A percentile compares a stretch with the other conserved stretches of the same genome.
Evolutionary conservation across 2,113 vertebrate genomes (phyloP).

Genomic region (Varanus salvator): DNA sequence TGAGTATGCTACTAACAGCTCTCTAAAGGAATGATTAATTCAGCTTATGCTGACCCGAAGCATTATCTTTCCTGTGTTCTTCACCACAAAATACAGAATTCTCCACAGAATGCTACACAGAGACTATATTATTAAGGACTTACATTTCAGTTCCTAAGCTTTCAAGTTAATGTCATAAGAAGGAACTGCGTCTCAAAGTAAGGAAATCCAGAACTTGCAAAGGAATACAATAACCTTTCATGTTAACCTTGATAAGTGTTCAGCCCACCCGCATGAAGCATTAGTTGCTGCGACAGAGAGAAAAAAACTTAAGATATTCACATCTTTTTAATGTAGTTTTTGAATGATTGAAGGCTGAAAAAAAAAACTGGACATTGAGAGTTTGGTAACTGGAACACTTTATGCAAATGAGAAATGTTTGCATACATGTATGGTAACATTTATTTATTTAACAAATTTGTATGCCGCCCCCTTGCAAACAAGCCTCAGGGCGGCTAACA

Average conservation of each 20-base stretch:
- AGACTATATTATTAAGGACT: constrained; percentile 37
- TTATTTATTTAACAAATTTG: too few relatives aligned
- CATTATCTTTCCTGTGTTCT: constrained; percentile 11
- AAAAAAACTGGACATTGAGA: not conserved
- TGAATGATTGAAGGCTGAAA: not conserved
- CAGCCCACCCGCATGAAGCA: constrained; percentile 5
- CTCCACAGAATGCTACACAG: constrained; percentile 38
- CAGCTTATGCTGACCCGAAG: constrained; percentile 23
- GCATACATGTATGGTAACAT: not conserved
- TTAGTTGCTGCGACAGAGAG: constrained; percentile 16
- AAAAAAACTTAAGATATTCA: constrained; percentile 1
- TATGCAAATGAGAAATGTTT: not conserved
- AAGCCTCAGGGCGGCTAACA: too few relatives aligned
- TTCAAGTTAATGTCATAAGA: constrained; percentile 41
- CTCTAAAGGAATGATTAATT: constrained; percentile 54
- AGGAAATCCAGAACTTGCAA: constrained; percentile 28
- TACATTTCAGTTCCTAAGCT: constrained; percentile 36
- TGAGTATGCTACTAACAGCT: constrained; percentile 22
- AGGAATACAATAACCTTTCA: constrained; percentile 22
- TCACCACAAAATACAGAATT: not conserved
- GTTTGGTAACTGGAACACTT: not conserved
- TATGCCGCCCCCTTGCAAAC: too few relatives aligned
- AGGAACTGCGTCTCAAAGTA: constrained; percentile 47
- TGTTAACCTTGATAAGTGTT: constrained; percentile 22
- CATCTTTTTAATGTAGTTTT: constrained; percentile 2